Percentiles rank a stretch among this genome's conserved stretches.
Evolutionary conservation across 2,113 vertebrate genomes (phyloP).

Genomic region (Salvelinus alpinus): DNA sequence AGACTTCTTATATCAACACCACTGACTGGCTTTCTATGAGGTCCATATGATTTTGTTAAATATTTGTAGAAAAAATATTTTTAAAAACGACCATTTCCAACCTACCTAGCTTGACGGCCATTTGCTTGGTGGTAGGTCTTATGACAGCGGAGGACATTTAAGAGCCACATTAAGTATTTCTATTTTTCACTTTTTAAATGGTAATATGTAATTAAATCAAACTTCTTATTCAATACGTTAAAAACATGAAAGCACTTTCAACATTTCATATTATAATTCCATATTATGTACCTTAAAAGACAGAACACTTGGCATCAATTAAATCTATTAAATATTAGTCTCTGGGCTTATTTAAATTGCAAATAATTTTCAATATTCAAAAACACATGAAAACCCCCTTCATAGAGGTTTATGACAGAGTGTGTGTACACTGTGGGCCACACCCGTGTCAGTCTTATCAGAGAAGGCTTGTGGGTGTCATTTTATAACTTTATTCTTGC

Average conservation of each 20-base stretch:
- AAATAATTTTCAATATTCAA: neutral
- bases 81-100: neutral
- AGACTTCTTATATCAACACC: neutral
- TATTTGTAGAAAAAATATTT: neutral
- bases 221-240: neutral
- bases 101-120: neutral
- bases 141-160: slow-evolving; percentile 37
- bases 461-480: neutral
- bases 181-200: neutral
- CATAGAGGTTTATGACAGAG: neutral
- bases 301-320: too few species aligned
- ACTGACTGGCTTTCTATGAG: neutral
- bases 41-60: neutral
- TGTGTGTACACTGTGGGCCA: neutral
- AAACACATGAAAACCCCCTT: neutral
- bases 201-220: neutral
- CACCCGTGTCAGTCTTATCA: neutral
- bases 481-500: slow-evolving; percentile 1
- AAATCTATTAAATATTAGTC: too few species aligned
- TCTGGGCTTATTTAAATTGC: neutral
- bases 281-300: too few species aligned
- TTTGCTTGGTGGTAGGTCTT: slow-evolving; percentile 34
- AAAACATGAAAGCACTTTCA: neutral
- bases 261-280: too few species aligned
- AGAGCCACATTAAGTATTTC: neutral